Evolutionary conservation across 64 coral and sea anemone species (phyloP).

Genomic region (Porites lutea): DNA sequence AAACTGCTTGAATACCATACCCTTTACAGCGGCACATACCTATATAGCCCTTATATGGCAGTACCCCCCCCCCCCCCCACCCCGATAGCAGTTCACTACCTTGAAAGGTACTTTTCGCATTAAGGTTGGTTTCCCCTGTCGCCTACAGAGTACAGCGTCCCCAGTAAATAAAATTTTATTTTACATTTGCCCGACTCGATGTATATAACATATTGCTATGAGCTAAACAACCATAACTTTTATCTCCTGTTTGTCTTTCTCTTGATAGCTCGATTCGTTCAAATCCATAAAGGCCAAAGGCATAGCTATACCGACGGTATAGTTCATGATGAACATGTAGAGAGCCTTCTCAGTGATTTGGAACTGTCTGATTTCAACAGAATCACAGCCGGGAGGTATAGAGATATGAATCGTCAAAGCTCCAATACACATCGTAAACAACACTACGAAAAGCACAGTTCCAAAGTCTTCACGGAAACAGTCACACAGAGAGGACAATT

Average conservation of each 20-base stretch:
- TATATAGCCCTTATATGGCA: no score
- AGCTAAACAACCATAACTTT: background rate
- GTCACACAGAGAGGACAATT: background rate
- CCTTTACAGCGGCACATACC: no score
- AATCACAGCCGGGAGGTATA: background rate
- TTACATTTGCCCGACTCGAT: no score
- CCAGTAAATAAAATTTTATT: no score
- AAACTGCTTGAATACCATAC: no score
- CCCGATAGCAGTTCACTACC: no score
- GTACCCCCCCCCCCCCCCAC: no score
- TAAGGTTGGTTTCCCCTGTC: no score
- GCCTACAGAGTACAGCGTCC: no score
- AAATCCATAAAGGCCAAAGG: background rate
- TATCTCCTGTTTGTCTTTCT: background rate
- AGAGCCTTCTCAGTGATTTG: background rate
- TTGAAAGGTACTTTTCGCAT: no score
- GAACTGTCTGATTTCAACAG: background rate
- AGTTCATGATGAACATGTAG: background rate
- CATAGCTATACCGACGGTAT: background rate
- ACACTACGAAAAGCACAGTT: background rate
- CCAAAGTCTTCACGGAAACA: background rate
- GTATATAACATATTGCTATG: background rate
- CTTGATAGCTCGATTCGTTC: background rate
- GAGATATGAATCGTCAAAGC: background rate
- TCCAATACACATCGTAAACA: background rate